Evolutionary conservation across 2,113 vertebrate species (phyloP).

Genomic region (Rhombomys opimus): DNA sequence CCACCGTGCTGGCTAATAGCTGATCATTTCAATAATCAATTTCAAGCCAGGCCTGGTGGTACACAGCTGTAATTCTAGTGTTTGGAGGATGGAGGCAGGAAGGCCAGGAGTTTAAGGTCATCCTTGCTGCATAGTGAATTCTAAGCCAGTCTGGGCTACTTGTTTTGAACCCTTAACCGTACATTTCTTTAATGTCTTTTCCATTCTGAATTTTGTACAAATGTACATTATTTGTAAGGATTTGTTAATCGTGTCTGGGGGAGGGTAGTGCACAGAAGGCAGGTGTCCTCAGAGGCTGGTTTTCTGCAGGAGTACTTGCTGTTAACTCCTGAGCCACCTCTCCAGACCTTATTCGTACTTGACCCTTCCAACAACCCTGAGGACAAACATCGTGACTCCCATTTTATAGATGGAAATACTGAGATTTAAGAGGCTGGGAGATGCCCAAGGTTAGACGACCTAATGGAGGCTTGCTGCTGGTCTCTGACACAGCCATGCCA

Average conservation of each 20-base stretch:
- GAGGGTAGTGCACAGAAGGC: no score
- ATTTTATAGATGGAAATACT: not conserved
- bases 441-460: not conserved
- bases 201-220: not conserved
- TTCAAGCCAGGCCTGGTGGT: not conserved
- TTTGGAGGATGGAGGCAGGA: not conserved
- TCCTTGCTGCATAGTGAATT: not conserved
- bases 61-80: not conserved
- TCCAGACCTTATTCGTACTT: not conserved
- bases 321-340: not conserved
- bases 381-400: not conserved
- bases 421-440: not conserved
- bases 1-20: not conserved
- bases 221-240: not conserved
- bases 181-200: not conserved
- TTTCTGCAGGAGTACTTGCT: not conserved
- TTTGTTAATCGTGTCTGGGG: not conserved
- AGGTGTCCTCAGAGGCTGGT: not conserved
- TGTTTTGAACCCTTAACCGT: not conserved
- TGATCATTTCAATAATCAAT: not conserved
- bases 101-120: not conserved
- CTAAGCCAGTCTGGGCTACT: not conserved
- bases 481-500: not conserved
- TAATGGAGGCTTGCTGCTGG: no score
- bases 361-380: not conserved